Evolutionary conservation across 2,113 vertebrate genomes (phyloP), one percentile per base, ranked within the genome.

Genomic region (Cynoglossus semilaevis): DNA sequence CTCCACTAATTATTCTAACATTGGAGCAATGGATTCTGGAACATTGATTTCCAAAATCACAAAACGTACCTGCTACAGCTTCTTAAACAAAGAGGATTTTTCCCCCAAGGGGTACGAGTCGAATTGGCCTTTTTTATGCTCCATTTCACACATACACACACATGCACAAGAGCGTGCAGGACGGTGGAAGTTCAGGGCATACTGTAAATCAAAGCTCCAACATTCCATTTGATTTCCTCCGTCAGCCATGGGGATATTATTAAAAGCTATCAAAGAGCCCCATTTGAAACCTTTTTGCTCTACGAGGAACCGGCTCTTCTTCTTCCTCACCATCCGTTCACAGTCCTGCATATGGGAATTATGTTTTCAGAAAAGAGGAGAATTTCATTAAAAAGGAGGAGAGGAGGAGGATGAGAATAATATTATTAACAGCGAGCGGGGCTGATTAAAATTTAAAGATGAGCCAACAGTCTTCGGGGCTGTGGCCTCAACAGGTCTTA

Each of bases 381-480:
- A 61, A 72, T 77, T 83, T 86, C 65, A 63, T 85, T 77, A 70
- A 72, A 79, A 75, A 58, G 55, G 4, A 12, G 9, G 29, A 29
- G 15, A 11, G 15, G 50, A 13, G n/a, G 18, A 38, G 51, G 29
- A 65, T 8, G 14, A 13, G 45, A 15, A 38, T 77, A 58, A 53
- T 74, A 79, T 82, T 74, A 83, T 81, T 70, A 76, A 67, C 63
- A 54, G 5, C 44, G 10, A 65, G 65, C 35, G 41, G 41, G 50
- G 74, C 74, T 88, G 81, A 88, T 91, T 84, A 91, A 91, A 58
- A 15, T 90, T 91, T 90, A 76, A 91, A 89, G 34, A 5, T 17
- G 50, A 76, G 74, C 81, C 86, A 78, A 81, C 77, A 81, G 81
- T 87, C 86, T 79, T 60, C 59, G 2, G 62, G 22, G 67, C 67